Evolutionary conservation across 1,140 invertebrate genomes (phyloP).

Genomic region (Galleria mellonella): DNA sequence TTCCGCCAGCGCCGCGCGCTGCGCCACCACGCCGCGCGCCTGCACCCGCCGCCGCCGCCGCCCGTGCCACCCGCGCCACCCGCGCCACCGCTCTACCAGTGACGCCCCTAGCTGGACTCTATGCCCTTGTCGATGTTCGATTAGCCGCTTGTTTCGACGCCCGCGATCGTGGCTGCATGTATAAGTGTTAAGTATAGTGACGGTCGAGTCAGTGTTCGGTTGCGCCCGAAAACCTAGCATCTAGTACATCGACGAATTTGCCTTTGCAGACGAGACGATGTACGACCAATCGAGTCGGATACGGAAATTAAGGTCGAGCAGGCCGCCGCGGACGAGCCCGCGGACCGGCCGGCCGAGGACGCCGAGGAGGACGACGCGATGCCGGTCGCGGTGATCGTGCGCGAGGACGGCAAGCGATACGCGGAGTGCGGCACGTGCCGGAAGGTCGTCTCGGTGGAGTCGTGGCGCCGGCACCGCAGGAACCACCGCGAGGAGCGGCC

Average conservation of each 20-base stretch:
- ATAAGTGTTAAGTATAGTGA: too few relatives aligned
- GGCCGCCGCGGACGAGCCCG: not conserved
- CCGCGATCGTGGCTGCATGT: too few relatives aligned
- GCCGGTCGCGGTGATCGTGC: slow-evolving; percentile 1
- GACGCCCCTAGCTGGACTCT: not conserved
- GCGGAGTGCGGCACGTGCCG: slow-evolving; percentile 67
- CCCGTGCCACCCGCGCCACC: slow-evolving; percentile 1
- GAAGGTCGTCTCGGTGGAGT: slow-evolving; percentile 57
- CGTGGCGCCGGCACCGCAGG: slow-evolving; percentile 29
- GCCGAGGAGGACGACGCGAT: too few relatives aligned
- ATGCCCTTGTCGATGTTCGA: too few relatives aligned
- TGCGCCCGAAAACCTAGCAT: too few relatives aligned
- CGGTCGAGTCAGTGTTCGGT: too few relatives aligned
- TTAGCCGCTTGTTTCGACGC: too few relatives aligned
- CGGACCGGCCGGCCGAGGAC: too few relatives aligned
- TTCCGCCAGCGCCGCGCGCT: slow-evolving; percentile 42
- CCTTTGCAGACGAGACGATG: slow-evolving; percentile 4
- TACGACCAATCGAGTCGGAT: not conserved
- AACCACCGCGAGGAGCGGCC: slow-evolving; percentile 19
- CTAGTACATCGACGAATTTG: not conserved
- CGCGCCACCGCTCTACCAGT: too few relatives aligned
- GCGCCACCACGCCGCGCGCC: slow-evolving; percentile 31
- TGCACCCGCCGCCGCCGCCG: slow-evolving; percentile 17
- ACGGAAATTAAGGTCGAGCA: not conserved
- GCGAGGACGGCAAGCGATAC: slow-evolving; percentile 31